phyloP scores from a whole-genome alignment of 1,140 invertebrate species.

The Liolophura sinensis region DNA sequence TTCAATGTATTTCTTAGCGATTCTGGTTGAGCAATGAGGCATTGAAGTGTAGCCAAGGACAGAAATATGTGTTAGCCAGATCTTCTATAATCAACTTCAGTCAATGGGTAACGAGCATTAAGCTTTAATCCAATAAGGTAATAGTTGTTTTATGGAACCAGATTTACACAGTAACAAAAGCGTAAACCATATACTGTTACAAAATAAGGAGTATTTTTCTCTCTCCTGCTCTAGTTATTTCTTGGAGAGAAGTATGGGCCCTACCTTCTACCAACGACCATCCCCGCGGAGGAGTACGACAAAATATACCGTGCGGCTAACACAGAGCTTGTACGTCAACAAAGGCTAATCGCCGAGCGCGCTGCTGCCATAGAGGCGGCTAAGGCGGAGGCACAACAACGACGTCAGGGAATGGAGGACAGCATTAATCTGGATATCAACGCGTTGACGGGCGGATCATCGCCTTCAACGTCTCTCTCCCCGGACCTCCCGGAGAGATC shows the following conservation, averaged over 20 bases:
- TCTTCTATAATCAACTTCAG: too few relatives aligned
- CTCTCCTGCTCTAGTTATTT: conserved; percentile 70
- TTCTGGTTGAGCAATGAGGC: too few relatives aligned
- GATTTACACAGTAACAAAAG: too few relatives aligned
- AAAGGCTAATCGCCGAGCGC: not conserved
- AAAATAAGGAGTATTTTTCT: not conserved
- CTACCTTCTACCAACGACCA: conserved; percentile 91
- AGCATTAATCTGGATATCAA: not conserved
- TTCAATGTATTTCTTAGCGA: too few relatives aligned
- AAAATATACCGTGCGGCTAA: conserved; percentile 78
- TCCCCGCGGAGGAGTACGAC: conserved; percentile 75
- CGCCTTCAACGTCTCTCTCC: not conserved
- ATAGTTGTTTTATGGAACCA: too few relatives aligned
- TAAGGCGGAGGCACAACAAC: conserved; percentile 1
- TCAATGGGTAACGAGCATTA: too few relatives aligned
- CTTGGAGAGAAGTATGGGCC: conserved; percentile 97
- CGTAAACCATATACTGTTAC: too few relatives aligned
- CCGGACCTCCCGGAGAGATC: not conserved
- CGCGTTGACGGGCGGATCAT: not conserved
- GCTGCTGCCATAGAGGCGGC: not conserved
- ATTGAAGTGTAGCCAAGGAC: too few relatives aligned
- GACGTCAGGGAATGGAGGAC: not conserved
- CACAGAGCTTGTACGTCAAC: conserved; percentile 38
- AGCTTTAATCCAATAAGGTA: too few relatives aligned
- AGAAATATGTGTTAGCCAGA: too few relatives aligned